phyloP scores from a whole-genome alignment of 2,797 vertebrate species.

The Notoglanidium macrostoma region DNA sequence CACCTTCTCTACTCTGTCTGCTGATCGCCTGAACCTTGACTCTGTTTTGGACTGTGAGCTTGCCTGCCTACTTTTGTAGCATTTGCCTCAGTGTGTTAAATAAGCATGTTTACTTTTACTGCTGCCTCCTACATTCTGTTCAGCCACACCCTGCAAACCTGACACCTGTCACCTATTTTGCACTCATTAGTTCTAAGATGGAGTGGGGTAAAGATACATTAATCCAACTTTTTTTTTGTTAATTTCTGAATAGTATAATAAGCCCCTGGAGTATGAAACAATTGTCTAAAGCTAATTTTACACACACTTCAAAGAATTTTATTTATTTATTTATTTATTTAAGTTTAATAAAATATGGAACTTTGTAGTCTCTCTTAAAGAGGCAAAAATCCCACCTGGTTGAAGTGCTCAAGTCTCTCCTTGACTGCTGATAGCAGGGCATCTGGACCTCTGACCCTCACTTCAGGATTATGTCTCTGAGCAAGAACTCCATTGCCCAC shows the following conservation, averaged over 20 bases:
- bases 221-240: background rate
- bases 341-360: background rate
- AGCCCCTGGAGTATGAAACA: background rate
- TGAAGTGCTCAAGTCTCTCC: slow-evolving; percentile 62
- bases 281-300: background rate
- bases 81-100: too few relatives aligned
- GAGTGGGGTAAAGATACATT: background rate
- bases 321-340: background rate
- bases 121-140: too few relatives aligned
- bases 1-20: too few relatives aligned
- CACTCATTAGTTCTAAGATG: background rate
- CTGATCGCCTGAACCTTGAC: too few relatives aligned
- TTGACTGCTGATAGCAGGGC: slow-evolving; percentile 78
- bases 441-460: slow-evolving; percentile 82
- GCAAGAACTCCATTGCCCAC: slow-evolving; percentile 82
- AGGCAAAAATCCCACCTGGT: background rate
- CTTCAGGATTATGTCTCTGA: slow-evolving; percentile 85
- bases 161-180: too few relatives aligned
- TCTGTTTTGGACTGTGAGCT: too few relatives aligned
- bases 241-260: background rate
- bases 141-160: too few relatives aligned
- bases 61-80: too few relatives aligned
- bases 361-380: background rate
- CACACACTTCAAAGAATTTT: background rate
- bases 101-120: too few relatives aligned